These are phyloP conservation scores for Mus caroli DNA, from an alignment of 2,797 vertebrate genomes.

Conservation along the genomic window DNA sequence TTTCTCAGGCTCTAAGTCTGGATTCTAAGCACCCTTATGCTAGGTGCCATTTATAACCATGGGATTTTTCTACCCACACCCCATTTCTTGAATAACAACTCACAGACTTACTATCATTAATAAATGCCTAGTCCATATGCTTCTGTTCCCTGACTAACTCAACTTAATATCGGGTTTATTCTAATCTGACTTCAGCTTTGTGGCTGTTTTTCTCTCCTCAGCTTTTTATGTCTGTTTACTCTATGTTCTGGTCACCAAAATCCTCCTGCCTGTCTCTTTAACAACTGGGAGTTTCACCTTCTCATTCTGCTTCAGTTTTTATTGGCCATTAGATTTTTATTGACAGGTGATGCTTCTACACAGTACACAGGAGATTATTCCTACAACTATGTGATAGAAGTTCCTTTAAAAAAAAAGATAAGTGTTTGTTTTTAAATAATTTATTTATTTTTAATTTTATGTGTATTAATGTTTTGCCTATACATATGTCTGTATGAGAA, in stretches of 20 bases:
- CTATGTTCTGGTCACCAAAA: background rate
- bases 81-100: background rate
- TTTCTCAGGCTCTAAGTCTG: background rate
- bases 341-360: background rate
- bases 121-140: background rate
- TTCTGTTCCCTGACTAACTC: background rate
- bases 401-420: background rate
- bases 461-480: background rate
- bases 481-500: background rate
- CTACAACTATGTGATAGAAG: background rate
- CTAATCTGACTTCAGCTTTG: background rate
- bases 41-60: background rate
- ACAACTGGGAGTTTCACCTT: background rate
- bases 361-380: background rate
- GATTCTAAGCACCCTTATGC: background rate
- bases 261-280: background rate
- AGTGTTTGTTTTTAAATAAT: background rate
- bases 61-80: background rate
- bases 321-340: background rate
- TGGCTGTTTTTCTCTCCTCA: background rate
- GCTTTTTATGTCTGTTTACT: background rate
- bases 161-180: background rate
- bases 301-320: background rate
- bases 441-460: background rate
- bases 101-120: background rate